phyloP scores from a whole-genome alignment of 2,888 invertebrate species.

The Phorcus lineatus region DNA sequence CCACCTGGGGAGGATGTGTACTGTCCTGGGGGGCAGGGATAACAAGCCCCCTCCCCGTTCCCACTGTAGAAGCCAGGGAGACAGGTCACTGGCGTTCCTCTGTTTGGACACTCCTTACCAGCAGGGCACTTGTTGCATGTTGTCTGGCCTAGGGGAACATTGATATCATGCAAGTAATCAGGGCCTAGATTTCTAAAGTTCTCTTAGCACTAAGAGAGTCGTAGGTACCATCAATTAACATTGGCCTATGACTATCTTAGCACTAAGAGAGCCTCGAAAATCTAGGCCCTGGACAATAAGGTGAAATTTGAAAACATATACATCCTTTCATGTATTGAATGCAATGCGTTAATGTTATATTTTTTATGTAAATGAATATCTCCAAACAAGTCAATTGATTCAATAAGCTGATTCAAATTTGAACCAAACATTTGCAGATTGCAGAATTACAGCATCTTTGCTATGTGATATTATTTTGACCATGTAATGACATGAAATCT shows the following conservation, averaged over 20 bases:
- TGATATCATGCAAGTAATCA: neutral
- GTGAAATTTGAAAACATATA: neutral
- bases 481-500: too few relatives aligned
- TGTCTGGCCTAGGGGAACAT: conserved; percentile 49
- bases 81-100: conserved; percentile 51
- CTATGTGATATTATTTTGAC: too few relatives aligned
- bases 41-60: conserved; percentile 52
- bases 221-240: too few relatives aligned
- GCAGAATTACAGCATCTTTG: too few relatives aligned
- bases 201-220: too few relatives aligned
- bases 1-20: conserved; percentile 46
- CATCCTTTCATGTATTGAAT: neutral
- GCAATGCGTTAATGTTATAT: neutral
- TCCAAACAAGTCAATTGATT: neutral
- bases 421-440: neutral
- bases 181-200: too few relatives aligned
- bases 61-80: conserved; percentile 56
- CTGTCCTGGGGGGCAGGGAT: conserved; percentile 57
- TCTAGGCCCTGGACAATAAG: neutral
- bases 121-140: conserved; percentile 62
- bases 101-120: conserved; percentile 60
- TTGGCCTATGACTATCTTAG: too few relatives aligned
- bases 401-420: neutral
- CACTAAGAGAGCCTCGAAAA: too few relatives aligned
- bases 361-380: neutral